phyloP scores from a whole-genome alignment of 2,797 vertebrate species.

The Linurgus olivaceus region DNA sequence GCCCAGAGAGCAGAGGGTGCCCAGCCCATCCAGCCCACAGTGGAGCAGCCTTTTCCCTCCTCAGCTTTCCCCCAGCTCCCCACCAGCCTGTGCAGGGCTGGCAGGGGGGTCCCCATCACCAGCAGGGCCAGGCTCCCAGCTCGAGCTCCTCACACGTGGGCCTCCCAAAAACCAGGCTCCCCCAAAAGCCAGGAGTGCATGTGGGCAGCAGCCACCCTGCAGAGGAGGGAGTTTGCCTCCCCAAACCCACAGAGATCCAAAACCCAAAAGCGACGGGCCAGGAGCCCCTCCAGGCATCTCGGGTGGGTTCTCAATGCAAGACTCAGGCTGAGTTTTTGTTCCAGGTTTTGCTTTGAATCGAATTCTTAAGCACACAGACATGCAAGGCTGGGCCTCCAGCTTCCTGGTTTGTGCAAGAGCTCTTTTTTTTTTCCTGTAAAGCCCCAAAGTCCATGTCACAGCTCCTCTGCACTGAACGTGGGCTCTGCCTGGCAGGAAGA shows the following conservation, averaged over 20 bases:
- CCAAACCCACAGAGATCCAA: slow-evolving; percentile 14
- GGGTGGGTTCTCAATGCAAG: background rate
- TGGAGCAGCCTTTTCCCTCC: background rate
- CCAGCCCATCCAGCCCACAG: background rate
- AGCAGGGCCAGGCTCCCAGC: background rate
- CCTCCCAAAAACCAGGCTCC: background rate
- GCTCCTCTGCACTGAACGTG: slow-evolving; percentile 46
- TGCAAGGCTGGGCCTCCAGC: slow-evolving; percentile 41
- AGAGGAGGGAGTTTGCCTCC: background rate
- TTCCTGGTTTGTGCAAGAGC: slow-evolving; percentile 57
- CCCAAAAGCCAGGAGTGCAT: background rate
- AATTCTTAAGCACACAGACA: slow-evolving; percentile 53
- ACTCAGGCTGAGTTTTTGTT: slow-evolving; percentile 52
- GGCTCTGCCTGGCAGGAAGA: slow-evolving; percentile 75
- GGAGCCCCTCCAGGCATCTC: slow-evolving; percentile 33
- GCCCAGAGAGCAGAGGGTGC: background rate
- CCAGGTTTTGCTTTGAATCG: slow-evolving; percentile 38
- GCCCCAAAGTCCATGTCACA: slow-evolving; percentile 58
- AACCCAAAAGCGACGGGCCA: slow-evolving; percentile 20
- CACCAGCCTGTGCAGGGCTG: accelerated
- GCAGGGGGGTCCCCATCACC: background rate
- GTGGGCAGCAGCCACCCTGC: background rate
- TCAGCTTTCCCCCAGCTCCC: background rate
- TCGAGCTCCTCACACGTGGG: background rate
- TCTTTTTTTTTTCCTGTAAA: slow-evolving; percentile 52